These are phyloP conservation scores for Eupithecia inturbata DNA, from an alignment of 2,888 invertebrate species.

Conservation along the genomic window DNA sequence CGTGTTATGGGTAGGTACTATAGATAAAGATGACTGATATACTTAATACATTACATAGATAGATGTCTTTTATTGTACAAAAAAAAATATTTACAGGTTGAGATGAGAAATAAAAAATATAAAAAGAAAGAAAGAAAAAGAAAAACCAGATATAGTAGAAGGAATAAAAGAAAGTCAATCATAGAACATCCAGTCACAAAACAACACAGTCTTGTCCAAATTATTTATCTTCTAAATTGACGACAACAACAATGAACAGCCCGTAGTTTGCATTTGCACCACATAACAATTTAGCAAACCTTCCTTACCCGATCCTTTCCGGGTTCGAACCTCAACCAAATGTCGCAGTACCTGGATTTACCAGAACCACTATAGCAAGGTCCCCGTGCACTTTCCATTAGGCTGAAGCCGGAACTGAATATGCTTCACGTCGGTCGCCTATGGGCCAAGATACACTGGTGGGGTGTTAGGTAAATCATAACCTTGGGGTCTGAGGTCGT, in stretches of 20 bases:
- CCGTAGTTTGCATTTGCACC: conserved; percentile 33
- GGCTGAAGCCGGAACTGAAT: conserved; percentile 18
- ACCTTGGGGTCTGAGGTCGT: conserved; percentile 51
- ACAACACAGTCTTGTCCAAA: background rate
- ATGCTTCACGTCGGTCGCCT: conserved; percentile 21
- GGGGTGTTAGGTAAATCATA: conserved; percentile 54
- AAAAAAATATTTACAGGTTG: too few relatives aligned
- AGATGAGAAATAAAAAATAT: too few relatives aligned
- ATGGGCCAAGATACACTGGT: conserved; percentile 44
- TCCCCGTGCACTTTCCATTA: conserved; percentile 39
- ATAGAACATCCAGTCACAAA: background rate
- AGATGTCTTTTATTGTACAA: too few relatives aligned
- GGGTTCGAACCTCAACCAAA: conserved; percentile 65
- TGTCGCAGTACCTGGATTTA: conserved; percentile 65
- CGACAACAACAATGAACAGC: background rate
- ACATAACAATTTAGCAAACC: conserved; percentile 38
- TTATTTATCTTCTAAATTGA: background rate
- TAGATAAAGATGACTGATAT: too few relatives aligned
- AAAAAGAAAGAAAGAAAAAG: too few relatives aligned
- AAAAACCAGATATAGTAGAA: too few relatives aligned
- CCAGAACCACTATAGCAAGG: conserved; percentile 50
- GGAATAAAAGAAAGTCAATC: too few relatives aligned
- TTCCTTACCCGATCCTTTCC: conserved; percentile 35
- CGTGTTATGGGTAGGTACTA: too few relatives aligned
- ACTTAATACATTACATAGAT: too few relatives aligned